These are phyloP conservation scores for Cuniculus paca DNA, from an alignment of 2,797 vertebrate species.

Conservation along the genomic window DNA sequence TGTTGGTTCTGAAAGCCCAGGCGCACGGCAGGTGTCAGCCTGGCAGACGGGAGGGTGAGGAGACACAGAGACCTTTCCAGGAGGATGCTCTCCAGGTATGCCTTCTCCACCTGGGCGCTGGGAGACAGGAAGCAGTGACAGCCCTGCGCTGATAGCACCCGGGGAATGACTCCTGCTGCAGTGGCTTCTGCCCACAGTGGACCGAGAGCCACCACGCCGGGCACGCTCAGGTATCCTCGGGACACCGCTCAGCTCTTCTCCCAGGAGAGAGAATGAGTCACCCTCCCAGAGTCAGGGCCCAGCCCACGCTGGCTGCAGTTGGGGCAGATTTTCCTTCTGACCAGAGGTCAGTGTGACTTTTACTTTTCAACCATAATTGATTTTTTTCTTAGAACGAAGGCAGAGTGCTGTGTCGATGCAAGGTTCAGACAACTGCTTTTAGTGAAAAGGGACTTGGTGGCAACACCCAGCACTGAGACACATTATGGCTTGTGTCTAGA, in stretches of 20 bases:
- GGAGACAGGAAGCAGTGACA: too few relatives aligned
- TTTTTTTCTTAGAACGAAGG: neutral
- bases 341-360: neutral
- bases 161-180: neutral
- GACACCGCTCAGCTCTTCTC: too few relatives aligned
- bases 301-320: neutral
- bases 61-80: too few relatives aligned
- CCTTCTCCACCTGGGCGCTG: too few relatives aligned
- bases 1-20: too few relatives aligned
- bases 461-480: neutral
- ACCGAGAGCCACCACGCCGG: neutral
- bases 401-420: neutral
- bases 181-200: neutral
- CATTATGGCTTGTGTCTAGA: neutral
- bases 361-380: neutral
- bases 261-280: neutral
- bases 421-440: neutral
- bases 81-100: too few relatives aligned
- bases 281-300: neutral
- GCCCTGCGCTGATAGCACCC: too few relatives aligned
- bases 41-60: too few relatives aligned
- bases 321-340: neutral
- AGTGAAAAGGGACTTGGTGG: neutral
- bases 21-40: too few relatives aligned
- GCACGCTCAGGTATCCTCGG: neutral